Evolutionary conservation across 2,888 invertebrate genomes (phyloP).

Genomic region (Strigamia maritima): DNA sequence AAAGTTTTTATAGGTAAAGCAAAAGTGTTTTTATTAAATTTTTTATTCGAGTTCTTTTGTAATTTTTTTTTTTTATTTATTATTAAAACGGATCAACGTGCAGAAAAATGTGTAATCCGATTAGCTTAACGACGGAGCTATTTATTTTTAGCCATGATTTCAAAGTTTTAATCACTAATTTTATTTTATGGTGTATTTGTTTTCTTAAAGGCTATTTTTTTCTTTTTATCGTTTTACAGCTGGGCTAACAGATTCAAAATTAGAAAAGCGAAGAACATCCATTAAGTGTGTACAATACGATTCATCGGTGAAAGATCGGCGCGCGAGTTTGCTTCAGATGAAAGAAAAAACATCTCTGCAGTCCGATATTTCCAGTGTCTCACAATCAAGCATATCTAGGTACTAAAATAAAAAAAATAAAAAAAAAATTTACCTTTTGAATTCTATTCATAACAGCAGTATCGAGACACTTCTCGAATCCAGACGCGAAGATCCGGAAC

Average conservation of each 20-base stretch:
- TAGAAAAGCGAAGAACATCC: not conserved
- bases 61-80: not conserved
- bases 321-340: not conserved
- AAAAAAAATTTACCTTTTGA: not conserved
- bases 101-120: not conserved
- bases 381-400: slow-evolving; percentile 42
- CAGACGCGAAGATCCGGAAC: slow-evolving; percentile 82
- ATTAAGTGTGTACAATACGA: not conserved
- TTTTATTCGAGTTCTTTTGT: not conserved
- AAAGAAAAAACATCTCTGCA: slow-evolving; percentile 40
- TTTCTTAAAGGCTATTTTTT: not conserved
- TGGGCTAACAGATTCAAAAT: not conserved
- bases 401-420: slow-evolving; percentile 4
- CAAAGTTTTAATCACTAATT: not conserved
- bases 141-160: not conserved
- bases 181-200: not conserved
- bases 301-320: not conserved
- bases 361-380: slow-evolving; percentile 42
- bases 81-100: not conserved
- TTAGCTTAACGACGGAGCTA: not conserved
- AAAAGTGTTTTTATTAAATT: not conserved
- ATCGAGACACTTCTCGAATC: slow-evolving; percentile 60
- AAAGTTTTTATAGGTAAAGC: no score
- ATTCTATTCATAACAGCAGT: no score
- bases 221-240: not conserved